Base-by-base conservation (phyloP, 2,797 vertebrate genomes). In the Gouania willdenowi region DNA sequence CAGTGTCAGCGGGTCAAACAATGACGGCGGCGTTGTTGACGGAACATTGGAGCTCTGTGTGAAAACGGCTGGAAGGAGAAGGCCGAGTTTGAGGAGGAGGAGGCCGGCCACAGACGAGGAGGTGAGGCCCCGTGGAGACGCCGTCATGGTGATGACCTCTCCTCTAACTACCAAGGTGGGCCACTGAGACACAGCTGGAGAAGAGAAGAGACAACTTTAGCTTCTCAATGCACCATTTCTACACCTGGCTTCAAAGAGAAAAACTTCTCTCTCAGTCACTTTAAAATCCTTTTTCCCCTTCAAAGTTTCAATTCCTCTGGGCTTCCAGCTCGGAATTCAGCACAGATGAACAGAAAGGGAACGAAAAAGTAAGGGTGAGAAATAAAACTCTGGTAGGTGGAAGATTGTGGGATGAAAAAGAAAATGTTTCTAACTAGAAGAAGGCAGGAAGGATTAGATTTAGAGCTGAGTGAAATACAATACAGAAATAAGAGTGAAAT, bases 81-180 rank as follows among this genome's bases (percentile, higher is more conserved):
- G 87, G n/a, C n/a, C n/a, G n/a, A n/a, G n/a, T n/a, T n/a, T n/a
- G 64, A 89, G 77, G 26, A 89, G 72, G 75, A 89, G 79, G 71
- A 93, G 83, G 81, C 88, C 83, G 46, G 89, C 86, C 65, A 87
- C 74, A 77, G 90, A 86, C 79, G 88, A 83, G 51, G 69, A 87
- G 75, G 78, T 48, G 75, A 86, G 74, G 87, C 89, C 88, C 83
- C 71, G 85, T 79, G 85, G 87, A 58, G 78, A 86, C 49, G 83
- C 79, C 79, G 89, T 88, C 95, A 97, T 98, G 91, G 79, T 89
- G 91, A 89, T 74, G 84, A 79, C 81, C 85, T 79, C 82, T 86
- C 73, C 85, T 91, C 89, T 89, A 86, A 86, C 89, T 91, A 88
- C 90, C 79, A 82, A 88, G 83, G 79, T 52, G 84, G 80, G 83